Evolutionary conservation across 2,888 invertebrate genomes (phyloP).

Genomic region (Dermolepida albohirtum): DNA sequence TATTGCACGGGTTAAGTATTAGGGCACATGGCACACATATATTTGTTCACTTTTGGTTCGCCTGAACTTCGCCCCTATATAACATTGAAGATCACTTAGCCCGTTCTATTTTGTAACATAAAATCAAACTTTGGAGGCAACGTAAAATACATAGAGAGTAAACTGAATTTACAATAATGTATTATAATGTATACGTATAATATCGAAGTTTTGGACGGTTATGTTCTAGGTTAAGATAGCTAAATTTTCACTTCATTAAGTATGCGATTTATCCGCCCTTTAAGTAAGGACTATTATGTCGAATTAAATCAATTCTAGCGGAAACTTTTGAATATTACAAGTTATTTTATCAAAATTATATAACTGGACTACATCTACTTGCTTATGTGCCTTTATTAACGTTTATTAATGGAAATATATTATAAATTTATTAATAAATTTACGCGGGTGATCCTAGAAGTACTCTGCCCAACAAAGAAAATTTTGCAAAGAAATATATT

Average conservation of each 20-base stretch:
- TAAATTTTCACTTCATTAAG: slow-evolving; percentile 17
- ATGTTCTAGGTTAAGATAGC: not conserved
- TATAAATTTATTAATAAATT: no score
- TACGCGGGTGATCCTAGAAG: no score
- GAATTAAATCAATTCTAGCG: not conserved
- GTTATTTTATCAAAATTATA: no score
- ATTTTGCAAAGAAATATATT: no score
- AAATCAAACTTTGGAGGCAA: slow-evolving; percentile 29
- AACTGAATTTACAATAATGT: slow-evolving; percentile 23
- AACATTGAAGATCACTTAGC: slow-evolving; percentile 39
- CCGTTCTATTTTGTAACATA: slow-evolving; percentile 16
- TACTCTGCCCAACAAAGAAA: no score
- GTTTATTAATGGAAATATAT: no score
- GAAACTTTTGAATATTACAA: not conserved
- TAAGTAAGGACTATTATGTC: slow-evolving; percentile 3
- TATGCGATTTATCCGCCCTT: slow-evolving; percentile 1
- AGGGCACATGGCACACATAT: slow-evolving; percentile 28
- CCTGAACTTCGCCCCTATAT: slow-evolving; percentile 32
- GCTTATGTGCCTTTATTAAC: no score
- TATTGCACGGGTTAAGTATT: slow-evolving; percentile 32
- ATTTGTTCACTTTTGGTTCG: slow-evolving; percentile 20
- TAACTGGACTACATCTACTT: no score
- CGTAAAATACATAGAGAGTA: slow-evolving; percentile 28
- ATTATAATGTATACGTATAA: not conserved
- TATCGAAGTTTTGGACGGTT: not conserved